phyloP scores from a whole-genome alignment of 1,140 invertebrate species.

The Diachasmimorpha longicaudata region DNA sequence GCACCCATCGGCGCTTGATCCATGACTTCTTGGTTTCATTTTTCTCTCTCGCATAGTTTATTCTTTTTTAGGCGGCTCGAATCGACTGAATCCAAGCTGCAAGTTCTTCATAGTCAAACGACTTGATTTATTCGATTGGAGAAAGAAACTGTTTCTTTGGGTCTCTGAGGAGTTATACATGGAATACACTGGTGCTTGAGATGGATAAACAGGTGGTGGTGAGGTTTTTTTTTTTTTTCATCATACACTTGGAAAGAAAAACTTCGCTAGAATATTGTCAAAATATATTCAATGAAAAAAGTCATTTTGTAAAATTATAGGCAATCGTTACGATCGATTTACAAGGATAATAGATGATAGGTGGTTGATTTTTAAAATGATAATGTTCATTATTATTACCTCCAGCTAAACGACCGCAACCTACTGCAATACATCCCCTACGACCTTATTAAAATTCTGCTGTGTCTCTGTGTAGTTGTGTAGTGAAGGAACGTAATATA shows the following conservation, averaged over 20 bases:
- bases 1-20: conserved; percentile 14
- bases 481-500: conserved; percentile 38
- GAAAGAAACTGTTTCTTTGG: conserved; percentile 14
- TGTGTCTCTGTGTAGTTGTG: conserved; percentile 22
- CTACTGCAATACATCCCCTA: conserved; percentile 43
- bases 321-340: conserved; percentile 45
- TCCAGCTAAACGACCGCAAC: conserved; percentile 47
- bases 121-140: conserved; percentile 19
- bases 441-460: conserved; percentile 41
- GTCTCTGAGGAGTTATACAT: background rate
- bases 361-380: conserved; percentile 35
- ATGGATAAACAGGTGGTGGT: background rate
- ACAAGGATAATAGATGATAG: conserved; percentile 31
- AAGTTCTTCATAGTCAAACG: conserved; percentile 18
- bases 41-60: background rate
- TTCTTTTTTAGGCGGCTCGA: background rate
- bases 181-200: background rate
- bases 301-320: conserved; percentile 50
- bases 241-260: conserved; percentile 4
- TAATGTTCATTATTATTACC: conserved; percentile 44
- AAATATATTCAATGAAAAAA: conserved; percentile 57
- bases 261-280: conserved; percentile 43
- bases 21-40: background rate
- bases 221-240: background rate
- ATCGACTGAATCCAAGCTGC: background rate